These are phyloP conservation scores for cattle (Bos taurus) DNA, from an alignment of 2,113 vertebrate genomes.

Conservation along the genomic window ARS-UCD2.0 NC_037348.1:33120001-33120500, in stretches of 20 bases:
- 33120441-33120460: background rate
- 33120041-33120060: background rate
- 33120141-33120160: background rate
- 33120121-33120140: background rate
- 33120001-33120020: background rate
- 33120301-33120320: too few species aligned
- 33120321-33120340: background rate
- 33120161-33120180: background rate
- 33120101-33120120: background rate
- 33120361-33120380: background rate
- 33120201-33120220: background rate
- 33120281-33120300: background rate
- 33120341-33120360: background rate
- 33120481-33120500: background rate
- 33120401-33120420: background rate
- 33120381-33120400: background rate
- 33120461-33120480: background rate
- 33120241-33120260: background rate
- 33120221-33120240: background rate
- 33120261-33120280: background rate
- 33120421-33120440: background rate
- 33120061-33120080: background rate
- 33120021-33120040: background rate
- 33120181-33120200: background rate
- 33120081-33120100: background rate